Evolutionary conservation across 2,797 vertebrate genomes (phyloP).

Genomic region (Pelodytes ibericus): DNA sequence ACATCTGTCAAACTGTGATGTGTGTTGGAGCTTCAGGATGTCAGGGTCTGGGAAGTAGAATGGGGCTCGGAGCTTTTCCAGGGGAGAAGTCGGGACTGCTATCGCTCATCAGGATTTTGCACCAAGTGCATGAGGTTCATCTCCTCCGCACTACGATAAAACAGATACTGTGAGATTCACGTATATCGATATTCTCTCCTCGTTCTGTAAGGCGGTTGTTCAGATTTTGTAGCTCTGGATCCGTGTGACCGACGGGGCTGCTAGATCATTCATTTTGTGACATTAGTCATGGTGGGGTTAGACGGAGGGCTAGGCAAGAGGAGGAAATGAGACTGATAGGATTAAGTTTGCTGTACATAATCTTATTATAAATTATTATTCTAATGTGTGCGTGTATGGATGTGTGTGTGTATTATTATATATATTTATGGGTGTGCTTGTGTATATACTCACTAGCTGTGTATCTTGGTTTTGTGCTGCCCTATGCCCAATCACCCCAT

Average conservation of each 20-base stretch:
- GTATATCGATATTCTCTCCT: neutral
- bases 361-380: too few relatives aligned
- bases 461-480: too few relatives aligned
- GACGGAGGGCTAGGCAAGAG: neutral
- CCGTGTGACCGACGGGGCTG: neutral
- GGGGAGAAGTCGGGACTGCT: too few relatives aligned
- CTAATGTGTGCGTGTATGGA: too few relatives aligned
- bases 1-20: constrained; percentile 6
- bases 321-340: neutral
- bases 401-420: too few relatives aligned
- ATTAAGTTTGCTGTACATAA: neutral
- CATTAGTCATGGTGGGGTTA: neutral
- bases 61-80: too few relatives aligned
- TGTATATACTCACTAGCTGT: too few relatives aligned
- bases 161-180: neutral
- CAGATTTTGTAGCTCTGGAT: neutral
- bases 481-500: too few relatives aligned
- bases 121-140: neutral
- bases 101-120: neutral
- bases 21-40: too few relatives aligned
- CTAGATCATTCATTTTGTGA: neutral
- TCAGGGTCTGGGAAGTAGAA: too few relatives aligned
- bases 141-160: neutral
- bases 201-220: neutral
- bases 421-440: too few relatives aligned